A percentile compares a stretch with the other conserved stretches of the same genome.
Evolutionary conservation across 2,113 vertebrate species (phyloP).

Genomic region (Plecturocebus donacophilus): DNA sequence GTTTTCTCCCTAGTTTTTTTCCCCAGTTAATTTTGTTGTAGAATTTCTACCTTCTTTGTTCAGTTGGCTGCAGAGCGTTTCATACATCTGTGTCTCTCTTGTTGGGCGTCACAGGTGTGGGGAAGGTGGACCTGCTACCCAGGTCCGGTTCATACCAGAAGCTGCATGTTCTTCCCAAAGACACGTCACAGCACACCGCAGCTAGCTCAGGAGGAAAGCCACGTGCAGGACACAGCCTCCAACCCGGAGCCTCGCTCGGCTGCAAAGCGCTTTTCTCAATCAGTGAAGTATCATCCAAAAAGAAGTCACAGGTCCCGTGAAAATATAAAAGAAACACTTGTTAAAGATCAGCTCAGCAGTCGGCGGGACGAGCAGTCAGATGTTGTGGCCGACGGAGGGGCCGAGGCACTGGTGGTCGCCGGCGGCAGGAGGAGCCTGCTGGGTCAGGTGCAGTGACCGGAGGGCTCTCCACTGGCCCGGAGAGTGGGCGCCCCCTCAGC

Average conservation of each 20-base stretch:
- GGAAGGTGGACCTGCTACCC: background rate
- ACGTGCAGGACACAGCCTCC: background rate
- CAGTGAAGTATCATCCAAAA: background rate
- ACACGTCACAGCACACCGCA: rapidly evolving
- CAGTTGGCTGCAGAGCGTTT: rapidly evolving
- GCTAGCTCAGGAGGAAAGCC: background rate
- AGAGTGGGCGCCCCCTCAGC: background rate
- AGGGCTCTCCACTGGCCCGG: background rate
- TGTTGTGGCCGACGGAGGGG: rapidly evolving
- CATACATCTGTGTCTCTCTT: background rate
- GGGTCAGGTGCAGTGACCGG: background rate
- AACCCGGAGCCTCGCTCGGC: rapidly evolving
- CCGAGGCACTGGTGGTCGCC: background rate
- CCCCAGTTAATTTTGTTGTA: background rate
- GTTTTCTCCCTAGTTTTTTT: background rate
- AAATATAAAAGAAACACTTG: background rate
- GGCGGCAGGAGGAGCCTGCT: background rate
- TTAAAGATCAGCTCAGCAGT: background rate
- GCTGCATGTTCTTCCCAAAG: background rate
- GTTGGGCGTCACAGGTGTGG: background rate
- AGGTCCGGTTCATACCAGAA: background rate
- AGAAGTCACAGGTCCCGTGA: background rate
- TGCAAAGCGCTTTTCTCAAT: background rate
- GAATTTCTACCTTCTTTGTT: background rate
- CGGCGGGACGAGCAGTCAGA: background rate